Evolutionary conservation across 2,888 invertebrate species (phyloP), one percentile per base, ranked within the genome.

Genomic region (Chrysolina americana): DNA sequence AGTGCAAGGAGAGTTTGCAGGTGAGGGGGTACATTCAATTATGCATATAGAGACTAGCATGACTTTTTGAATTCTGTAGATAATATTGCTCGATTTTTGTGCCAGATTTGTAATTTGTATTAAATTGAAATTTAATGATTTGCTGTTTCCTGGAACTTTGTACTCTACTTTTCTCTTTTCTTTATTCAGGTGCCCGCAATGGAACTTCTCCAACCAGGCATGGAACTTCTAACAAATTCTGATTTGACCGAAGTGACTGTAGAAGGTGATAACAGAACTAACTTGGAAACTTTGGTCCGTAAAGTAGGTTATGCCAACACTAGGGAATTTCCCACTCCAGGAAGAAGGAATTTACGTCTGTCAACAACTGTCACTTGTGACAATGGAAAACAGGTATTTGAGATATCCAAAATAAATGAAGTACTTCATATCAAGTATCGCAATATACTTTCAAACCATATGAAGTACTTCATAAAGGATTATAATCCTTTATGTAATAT

Each of bases 311-410:
- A 99, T 89, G 94, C 95, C 10, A 99, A 99, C 89, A 93, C 94
- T 15, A 92, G 98, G 73, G 93, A 94, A 82, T 96, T 94, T 89
- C 98, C 98, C 17, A 98, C 98, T n/a, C 97, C 98, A 5, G 99
- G 98, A 6, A 90, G 98, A 6, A 90, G 99, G 28, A 97, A 96
- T 86, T 91, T 97, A 83, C 93, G 93, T 81, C 90, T 98, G 15
- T 92, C 93, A 59, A 96, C 97, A 4, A 93, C 93, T 74, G 93
- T 97, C 80, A 87, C 87, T 5, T 96, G 96, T 86, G 93, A 94
- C 84, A 93, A 93, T 86, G 93, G 94, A 0, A 92, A 93, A 80
- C 90, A 93, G 8, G 90, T 59, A 59, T 59, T 96, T 70, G 91
- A 92, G 83, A 81, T 79, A 75, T 65, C n/a, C 41, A 41, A 36